Base-by-base conservation (phyloP, 1,140 invertebrate genomes). In the Oreohelix idahoensis region DNA sequence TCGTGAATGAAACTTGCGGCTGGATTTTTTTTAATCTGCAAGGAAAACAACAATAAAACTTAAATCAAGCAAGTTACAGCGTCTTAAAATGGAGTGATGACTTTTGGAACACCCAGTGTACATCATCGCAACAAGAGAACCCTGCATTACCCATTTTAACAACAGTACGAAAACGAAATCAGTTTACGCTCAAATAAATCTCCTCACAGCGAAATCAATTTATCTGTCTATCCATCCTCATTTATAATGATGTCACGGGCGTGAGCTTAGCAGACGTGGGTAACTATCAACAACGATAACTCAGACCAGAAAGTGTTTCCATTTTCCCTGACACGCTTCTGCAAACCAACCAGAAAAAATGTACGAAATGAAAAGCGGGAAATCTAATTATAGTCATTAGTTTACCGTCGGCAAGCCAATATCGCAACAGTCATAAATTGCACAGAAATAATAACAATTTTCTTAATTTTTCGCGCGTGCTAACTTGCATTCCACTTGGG, bases 401-500 rank as follows among this genome's bases (percentile, higher is more conserved):
- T 29, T 66, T 66, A 66, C 63, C n/a, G 63, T 5, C 17, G 29
- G 63, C 63, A 66, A 66, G 29, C 17, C n/a, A 2, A 29, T 2
- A 66, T 13, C 17, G 0, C 8, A 2, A 11, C 63, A 66, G 2
- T 66, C 63, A 76, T 75, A 76, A 77, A 76, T 69, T 83, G 38
- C 39, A 36, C 13, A 11, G 26, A 23, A 66, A 73, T 78, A 13
- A 79, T 74, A 84, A 79, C 66, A 73, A 39, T 63, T 74, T 73
- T 39, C 32, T 35, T 42, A 74, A 63, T 73, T 75, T 32, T 36
- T 51, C 36, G 32, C 45, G 1, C 49, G 35, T 53, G 53, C 17
- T 74, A 74, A 80, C 70, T n/a, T 32, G 26, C 23, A 36, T 35
- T 74, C 36, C 69, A 45, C 82, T 32, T 78, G 75, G 5, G 70